A percentile compares a stretch with the other conserved stretches of the same genome.
phyloP scores from a whole-genome alignment of 2,113 vertebrate genomes.

The Onychorhynchus coronatus region DNA sequence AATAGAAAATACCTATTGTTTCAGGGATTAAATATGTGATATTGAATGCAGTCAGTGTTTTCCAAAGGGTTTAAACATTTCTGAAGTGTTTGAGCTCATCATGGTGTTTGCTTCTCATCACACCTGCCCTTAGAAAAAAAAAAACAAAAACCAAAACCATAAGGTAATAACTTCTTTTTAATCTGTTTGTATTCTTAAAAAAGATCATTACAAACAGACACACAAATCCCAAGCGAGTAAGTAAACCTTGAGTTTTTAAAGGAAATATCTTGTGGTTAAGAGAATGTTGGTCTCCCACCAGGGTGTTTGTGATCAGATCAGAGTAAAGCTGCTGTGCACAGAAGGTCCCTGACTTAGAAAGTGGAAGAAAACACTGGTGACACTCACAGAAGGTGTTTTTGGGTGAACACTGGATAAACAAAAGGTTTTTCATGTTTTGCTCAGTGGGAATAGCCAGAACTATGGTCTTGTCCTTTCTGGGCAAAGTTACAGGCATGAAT shows the following conservation, averaged over 20 bases:
- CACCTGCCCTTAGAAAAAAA: background rate
- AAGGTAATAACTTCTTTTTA: background rate
- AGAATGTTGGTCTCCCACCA: background rate
- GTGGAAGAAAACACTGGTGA: background rate
- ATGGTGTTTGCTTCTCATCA: background rate
- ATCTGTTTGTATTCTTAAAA: background rate
- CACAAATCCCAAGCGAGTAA: background rate
- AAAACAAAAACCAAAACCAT: background rate
- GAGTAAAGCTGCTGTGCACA: fast-evolving
- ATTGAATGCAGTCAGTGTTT: background rate
- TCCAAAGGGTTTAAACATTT: background rate
- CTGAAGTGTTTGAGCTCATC: background rate
- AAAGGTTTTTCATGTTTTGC: background rate
- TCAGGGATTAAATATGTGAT: background rate
- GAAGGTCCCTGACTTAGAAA: background rate
- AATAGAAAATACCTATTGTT: background rate
- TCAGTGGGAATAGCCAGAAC: background rate
- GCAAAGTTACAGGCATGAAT: background rate
- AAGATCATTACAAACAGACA: background rate
- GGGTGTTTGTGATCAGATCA: background rate
- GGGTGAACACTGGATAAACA: background rate
- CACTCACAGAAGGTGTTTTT: background rate
- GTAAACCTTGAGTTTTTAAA: background rate
- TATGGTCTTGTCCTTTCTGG: background rate
- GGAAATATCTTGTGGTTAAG: background rate